Percentiles rank a stretch among this genome's conserved stretches.
Conservation (phyloP, 2,888 invertebrate genomes). For the Reticulitermes lucifugus region DNA sequence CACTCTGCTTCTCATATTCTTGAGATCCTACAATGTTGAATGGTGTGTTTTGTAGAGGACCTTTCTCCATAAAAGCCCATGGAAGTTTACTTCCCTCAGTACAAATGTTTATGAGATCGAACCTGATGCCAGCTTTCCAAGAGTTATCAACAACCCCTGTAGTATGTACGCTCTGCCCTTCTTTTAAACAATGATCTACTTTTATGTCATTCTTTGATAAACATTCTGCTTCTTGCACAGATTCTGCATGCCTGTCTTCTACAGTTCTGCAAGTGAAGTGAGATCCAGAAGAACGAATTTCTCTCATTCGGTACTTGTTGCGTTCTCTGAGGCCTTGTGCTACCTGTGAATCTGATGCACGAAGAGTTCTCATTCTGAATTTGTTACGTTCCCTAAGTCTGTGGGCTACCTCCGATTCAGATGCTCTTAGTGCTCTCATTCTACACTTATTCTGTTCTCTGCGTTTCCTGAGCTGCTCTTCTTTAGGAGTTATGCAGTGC, state of each 20-base stretch:
- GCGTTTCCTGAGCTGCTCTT: neutral
- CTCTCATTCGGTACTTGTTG: constrained; percentile 24
- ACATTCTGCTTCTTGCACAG: neutral
- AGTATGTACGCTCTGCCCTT: neutral
- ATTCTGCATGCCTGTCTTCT: neutral
- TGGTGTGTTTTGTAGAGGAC: neutral
- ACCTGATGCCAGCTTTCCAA: neutral
- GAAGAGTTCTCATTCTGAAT: constrained; percentile 12
- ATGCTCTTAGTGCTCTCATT: constrained; percentile 21
- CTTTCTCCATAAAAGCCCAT: neutral
- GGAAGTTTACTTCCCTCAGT: neutral
- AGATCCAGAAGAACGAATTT: neutral
- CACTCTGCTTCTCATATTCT: neutral
- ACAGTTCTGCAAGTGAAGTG: neutral
- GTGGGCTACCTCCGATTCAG: constrained; percentile 21
- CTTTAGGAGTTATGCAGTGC: neutral
- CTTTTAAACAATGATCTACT: neutral
- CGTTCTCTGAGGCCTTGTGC: constrained; percentile 13
- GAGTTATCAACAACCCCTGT: neutral
- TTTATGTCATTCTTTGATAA: neutral
- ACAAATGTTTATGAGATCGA: neutral
- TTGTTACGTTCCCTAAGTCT: constrained; percentile 28
- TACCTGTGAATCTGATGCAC: constrained; percentile 22
- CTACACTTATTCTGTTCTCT: constrained; percentile 29
- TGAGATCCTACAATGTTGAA: no score